Percentiles rank a stretch among this genome's conserved stretches.
Evolutionary conservation across 1,140 invertebrate species (phyloP).

Genomic region (Thrips palmi): DNA sequence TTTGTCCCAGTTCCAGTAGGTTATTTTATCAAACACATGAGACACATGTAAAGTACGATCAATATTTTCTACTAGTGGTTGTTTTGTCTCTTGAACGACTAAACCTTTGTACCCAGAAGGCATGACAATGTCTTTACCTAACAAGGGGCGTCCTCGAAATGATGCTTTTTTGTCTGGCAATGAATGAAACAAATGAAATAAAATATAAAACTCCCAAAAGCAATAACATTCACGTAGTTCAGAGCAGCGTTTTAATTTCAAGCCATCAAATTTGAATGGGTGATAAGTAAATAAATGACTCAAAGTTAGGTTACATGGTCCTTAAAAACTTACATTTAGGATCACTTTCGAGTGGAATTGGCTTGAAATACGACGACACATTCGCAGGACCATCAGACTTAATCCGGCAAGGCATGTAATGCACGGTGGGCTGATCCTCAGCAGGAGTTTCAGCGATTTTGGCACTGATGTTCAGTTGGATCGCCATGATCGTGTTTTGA

Average conservation of each 20-base stretch:
- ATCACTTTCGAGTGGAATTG: slow-evolving; percentile 24
- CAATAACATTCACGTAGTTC: slow-evolving; percentile 18
- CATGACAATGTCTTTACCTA: slow-evolving; percentile 36
- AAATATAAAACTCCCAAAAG: slow-evolving; percentile 9
- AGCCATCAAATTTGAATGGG: neutral
- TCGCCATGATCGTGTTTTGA: no score
- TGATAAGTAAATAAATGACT: slow-evolving; percentile 2
- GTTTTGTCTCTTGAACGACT: slow-evolving; percentile 40
- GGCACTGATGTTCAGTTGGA: no score
- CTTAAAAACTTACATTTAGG: slow-evolving; percentile 9
- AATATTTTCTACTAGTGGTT: slow-evolving; percentile 32
- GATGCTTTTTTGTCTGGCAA: slow-evolving; percentile 29
- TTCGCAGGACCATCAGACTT: slow-evolving; percentile 45
- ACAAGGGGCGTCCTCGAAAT: slow-evolving; percentile 47
- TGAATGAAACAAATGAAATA: slow-evolving; percentile 7
- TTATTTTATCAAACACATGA: slow-evolving; percentile 40
- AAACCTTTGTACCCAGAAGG: slow-evolving; percentile 45
- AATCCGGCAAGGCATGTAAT: slow-evolving; percentile 59
- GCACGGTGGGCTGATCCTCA: no score
- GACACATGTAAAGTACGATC: slow-evolving; percentile 39
- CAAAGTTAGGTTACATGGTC: slow-evolving; percentile 1
- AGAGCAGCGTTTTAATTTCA: slow-evolving; percentile 3
- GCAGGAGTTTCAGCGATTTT: no score
- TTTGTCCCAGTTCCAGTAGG: slow-evolving; percentile 65
- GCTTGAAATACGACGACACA: slow-evolving; percentile 46